Conservation (phyloP, 2,113 vertebrate species). For the Smithornis capensis region DNA sequence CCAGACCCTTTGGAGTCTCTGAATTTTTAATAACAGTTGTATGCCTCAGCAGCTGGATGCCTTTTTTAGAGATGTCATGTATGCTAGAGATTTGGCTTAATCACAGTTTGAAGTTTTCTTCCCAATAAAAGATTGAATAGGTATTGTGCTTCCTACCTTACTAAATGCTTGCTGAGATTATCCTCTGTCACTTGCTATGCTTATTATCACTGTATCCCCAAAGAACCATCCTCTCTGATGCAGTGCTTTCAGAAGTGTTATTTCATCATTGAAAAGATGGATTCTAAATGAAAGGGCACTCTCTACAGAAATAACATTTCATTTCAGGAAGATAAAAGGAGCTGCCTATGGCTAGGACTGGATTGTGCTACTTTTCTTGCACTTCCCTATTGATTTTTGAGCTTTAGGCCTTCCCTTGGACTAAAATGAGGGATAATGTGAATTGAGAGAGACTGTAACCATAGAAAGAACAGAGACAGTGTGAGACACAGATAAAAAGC, state of each 20-base stretch:
- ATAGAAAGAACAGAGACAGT: neutral
- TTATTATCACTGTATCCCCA: constrained; percentile 39
- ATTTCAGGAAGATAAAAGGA: constrained; percentile 62
- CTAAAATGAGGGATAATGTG: constrained; percentile 13
- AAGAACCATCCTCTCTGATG: constrained; percentile 27
- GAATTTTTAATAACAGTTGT: neutral
- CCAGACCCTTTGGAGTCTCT: neutral
- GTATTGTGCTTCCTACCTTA: constrained; percentile 51
- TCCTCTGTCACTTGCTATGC: constrained; percentile 27
- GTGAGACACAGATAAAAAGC: neutral
- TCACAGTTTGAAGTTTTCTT: constrained; percentile 27
- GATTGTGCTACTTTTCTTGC: constrained; percentile 47
- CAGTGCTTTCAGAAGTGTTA: constrained; percentile 35
- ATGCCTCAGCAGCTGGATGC: neutral
- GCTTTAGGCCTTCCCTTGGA: constrained; percentile 6
- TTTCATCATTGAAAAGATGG: constrained; percentile 55
- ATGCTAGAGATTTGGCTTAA: constrained; percentile 23
- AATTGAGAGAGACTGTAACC: constrained; percentile 2
- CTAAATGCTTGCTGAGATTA: constrained; percentile 62
- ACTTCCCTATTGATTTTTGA: constrained; percentile 65
- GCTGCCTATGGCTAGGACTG: constrained; percentile 49
- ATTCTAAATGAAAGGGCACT: constrained; percentile 55
- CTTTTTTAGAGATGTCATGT: neutral
- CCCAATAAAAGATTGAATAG: constrained; percentile 33
- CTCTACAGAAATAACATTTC: constrained; percentile 53